Evolutionary conservation across 2,888 invertebrate genomes (phyloP), one percentile per base, ranked within the genome.

Genomic region (Leistus spinibarbis): DNA sequence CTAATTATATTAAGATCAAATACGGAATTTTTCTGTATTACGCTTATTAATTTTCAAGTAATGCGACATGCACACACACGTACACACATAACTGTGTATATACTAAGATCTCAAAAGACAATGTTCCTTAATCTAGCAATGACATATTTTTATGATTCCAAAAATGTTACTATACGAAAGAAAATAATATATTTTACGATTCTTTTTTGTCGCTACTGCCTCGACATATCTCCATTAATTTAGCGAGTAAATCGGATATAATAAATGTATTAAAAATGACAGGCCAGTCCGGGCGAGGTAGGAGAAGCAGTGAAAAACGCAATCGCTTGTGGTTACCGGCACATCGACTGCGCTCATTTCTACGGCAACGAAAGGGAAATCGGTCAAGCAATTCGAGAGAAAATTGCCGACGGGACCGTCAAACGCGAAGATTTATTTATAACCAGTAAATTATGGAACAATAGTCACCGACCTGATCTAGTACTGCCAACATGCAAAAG

Each of bases 371-470:
- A 82, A 76, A 66, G 76, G 22, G 84, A 84, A 78, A 81, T 86
- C 53, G 86, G 86, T 3, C 78, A 77, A 68, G 86, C 84, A 0
- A 77, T 88, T 23, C 81, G 81, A 2, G 83, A 83, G 24, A 86
- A 85, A 79, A 84, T 87, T 67, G 79, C 80, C 0, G 84, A 85
- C 77, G 86, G 86, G 0, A 82, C 82, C 0, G 83, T 87, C 7
- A 86, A 82, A 73, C 79, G 87, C 20, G 85, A 86, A 76, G 86
- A 87, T 71, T 79, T 86, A 7, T 86, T 83, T 76, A 81, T 86
- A 63, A 83, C 83, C 2, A 86, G 84, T 56, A 86, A 86, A 87
- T 81, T 89, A 17, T 91, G 90, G 90, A 89, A 89, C 80, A 89
- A 87, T 4, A 86, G 82, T 76, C 91, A 91, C 78, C 83, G 84